These are phyloP conservation scores for Apodemia zela DNA, from an alignment of 2,888 invertebrate species.

Conservation along the genomic window DNA sequence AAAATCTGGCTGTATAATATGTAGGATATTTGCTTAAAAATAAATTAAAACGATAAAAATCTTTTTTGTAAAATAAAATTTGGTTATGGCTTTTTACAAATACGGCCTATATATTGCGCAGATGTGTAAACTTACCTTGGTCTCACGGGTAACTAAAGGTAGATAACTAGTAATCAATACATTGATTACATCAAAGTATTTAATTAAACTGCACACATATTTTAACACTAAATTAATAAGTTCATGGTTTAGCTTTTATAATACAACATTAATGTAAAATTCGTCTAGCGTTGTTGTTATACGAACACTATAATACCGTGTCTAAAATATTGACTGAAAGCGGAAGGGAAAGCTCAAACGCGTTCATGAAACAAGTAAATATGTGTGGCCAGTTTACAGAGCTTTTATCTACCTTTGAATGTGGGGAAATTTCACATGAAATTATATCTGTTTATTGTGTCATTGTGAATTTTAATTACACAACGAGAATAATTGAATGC, in stretches of 20 bases:
- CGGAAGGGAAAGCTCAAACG: not conserved
- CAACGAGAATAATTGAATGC: too few relatives aligned
- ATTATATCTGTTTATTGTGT: too few relatives aligned
- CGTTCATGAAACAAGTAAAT: constrained; percentile 8
- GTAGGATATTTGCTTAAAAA: not conserved
- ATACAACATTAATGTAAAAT: not conserved
- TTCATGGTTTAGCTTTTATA: not conserved
- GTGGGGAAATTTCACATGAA: not conserved
- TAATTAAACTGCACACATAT: constrained; percentile 1
- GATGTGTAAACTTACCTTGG: constrained; percentile 17
- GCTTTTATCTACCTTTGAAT: not conserved
- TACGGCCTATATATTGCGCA: not conserved
- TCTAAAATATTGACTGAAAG: constrained; percentile 12
- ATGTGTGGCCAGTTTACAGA: not conserved
- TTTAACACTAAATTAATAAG: not conserved
- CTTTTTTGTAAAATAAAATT: not conserved
- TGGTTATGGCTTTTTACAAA: not conserved
- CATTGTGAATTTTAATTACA: too few relatives aligned
- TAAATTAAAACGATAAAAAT: not conserved
- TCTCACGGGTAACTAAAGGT: constrained; percentile 11
- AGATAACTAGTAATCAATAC: constrained; percentile 18
- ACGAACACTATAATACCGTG: not conserved
- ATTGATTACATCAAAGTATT: constrained; percentile 13
- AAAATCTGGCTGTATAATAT: not conserved
- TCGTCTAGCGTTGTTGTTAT: not conserved